phyloP scores from a whole-genome alignment of 2,113 vertebrate genomes.

The Hipposideros armiger region DNA sequence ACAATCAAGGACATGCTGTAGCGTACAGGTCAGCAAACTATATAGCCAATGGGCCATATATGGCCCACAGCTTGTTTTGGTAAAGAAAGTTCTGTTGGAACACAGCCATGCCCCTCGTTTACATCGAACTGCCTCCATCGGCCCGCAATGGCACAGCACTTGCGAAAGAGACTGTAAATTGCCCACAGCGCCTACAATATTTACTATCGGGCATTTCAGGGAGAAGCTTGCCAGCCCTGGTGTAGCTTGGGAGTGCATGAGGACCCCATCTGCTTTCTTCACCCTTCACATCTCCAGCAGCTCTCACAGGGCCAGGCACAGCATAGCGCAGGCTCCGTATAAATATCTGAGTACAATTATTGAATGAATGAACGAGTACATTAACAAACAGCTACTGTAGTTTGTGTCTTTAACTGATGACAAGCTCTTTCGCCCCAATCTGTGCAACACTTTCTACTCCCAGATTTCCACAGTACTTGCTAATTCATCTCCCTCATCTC shows the following conservation, averaged over 20 bases:
- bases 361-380: background rate
- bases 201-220: background rate
- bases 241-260: background rate
- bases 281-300: too few species aligned
- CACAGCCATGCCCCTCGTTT: background rate
- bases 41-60: background rate
- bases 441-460: background rate
- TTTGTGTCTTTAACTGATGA: background rate
- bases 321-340: background rate
- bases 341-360: background rate
- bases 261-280: background rate
- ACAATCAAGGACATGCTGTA: background rate
- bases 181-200: background rate
- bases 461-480: accelerated
- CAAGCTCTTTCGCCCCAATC: background rate
- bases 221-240: too few species aligned
- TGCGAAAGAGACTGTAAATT: too few species aligned
- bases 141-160: accelerated
- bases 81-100: background rate
- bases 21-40: accelerated
- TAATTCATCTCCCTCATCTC: too few species aligned
- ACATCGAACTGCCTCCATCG: background rate
- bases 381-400: background rate
- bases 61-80: background rate
- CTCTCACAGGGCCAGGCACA: accelerated